Evolutionary conservation across 2,797 vertebrate genomes (phyloP).

Genomic region (Echiichthys vipera): DNA sequence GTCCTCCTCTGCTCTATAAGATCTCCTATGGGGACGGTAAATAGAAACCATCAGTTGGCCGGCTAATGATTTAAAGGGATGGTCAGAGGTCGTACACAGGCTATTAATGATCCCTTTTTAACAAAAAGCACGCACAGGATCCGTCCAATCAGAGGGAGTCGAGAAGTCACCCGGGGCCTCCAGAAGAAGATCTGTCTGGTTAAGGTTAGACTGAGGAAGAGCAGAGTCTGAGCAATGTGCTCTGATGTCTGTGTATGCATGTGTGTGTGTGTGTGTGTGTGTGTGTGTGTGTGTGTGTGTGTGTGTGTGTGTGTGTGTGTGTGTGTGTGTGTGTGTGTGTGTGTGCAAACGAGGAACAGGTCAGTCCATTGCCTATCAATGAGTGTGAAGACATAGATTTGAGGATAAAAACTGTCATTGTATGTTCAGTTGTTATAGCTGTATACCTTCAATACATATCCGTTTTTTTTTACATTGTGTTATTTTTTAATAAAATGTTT

Average conservation of each 20-base stretch:
- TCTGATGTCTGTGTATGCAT: constrained; percentile 27
- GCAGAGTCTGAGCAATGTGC: constrained; percentile 56
- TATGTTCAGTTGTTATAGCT: background rate
- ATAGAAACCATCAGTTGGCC: constrained; percentile 78
- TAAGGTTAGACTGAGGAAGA: constrained; percentile 74
- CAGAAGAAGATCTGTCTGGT: constrained; percentile 68
- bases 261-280: constrained; percentile 22
- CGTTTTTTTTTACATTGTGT: background rate
- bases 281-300: constrained; percentile 7
- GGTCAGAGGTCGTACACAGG: constrained; percentile 77
- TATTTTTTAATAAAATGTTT: too few species aligned
- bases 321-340: constrained; percentile 21
- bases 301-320: constrained; percentile 18
- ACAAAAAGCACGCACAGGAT: constrained; percentile 72
- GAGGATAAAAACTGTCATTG: background rate
- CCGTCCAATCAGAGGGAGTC: constrained; percentile 61
- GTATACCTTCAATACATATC: background rate
- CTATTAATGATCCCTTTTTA: constrained; percentile 81
- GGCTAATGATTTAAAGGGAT: constrained; percentile 81
- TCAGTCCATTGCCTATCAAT: constrained; percentile 22
- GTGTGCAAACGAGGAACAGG: constrained; percentile 33
- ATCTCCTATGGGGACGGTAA: constrained; percentile 71
- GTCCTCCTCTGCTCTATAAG: constrained; percentile 35
- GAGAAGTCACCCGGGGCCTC: constrained; percentile 67
- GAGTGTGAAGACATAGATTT: background rate